Evolutionary conservation across 1,140 invertebrate genomes (phyloP), one percentile per base, ranked within the genome.

Genomic region (Drosophila pachea): DNA sequence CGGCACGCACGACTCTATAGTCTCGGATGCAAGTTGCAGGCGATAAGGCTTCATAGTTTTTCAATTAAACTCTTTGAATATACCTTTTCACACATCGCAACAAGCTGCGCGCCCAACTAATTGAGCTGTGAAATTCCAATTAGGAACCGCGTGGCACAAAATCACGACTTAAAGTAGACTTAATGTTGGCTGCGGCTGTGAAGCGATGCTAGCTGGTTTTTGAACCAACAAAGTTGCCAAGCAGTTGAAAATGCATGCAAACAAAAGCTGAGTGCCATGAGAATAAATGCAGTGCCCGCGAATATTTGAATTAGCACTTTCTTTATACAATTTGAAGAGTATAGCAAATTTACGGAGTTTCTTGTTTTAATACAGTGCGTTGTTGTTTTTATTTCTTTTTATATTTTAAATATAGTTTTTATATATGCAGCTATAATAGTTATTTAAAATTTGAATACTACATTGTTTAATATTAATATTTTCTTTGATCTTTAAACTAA

Each of bases 401-500:
- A 76, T 86, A 81, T 79, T 86, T 84, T 86, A 86, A 86, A 86
- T 76, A 84, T 86, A 84, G 66, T 86, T 84, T 84, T 73, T 62
- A 73, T 76, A 83, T 84, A 83, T 83, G 79, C 79, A 84, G 78
- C 78, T 84, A 84, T 76, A 76, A 83, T 83, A 83, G 75, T 68
- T 84, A 84, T 86, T 84, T 86, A 76, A 79, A 84, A 84, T 86
- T 82, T 84, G 76, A 84, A 84, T 86, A 84, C 79, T 84, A 86
- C 76, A 75, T 56, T 75, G 70, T 84, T 86, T 68, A 70, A 73
- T 68, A 62, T 47, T 47, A 54, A 52, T 43, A 11, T 63, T 74
- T 60, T 67, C 62, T 61, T 70, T 61, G 62, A 66, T 72, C 53
- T 62, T 78, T 86, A 76, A 84, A 86, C 76, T 84, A 79, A 86